Percentiles rank a stretch among this genome's conserved stretches.
Evolutionary conservation across 2,888 invertebrate genomes (phyloP).

Genomic region (Chironomus riparius): DNA sequence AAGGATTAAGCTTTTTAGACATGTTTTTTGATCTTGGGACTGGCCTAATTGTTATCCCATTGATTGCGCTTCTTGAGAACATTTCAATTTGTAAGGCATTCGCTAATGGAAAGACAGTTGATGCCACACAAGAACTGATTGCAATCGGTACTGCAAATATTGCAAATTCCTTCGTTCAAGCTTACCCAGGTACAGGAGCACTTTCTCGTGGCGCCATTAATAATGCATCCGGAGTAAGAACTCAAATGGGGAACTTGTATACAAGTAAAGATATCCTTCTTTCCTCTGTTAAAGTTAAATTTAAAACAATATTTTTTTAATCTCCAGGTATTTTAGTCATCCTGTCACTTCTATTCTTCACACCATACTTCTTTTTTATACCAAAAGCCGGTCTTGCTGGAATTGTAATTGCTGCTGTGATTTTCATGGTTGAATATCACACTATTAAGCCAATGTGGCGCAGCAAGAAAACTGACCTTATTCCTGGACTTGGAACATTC

Average conservation of each 20-base stretch:
- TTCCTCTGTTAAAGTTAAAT: background rate
- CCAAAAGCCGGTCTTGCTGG: conserved; percentile 80
- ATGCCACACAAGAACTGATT: conserved; percentile 38
- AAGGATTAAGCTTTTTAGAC: no score
- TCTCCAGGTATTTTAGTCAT: conserved; percentile 66
- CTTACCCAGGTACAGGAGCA: conserved; percentile 73
- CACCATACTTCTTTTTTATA: conserved; percentile 79
- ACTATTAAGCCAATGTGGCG: conserved; percentile 83
- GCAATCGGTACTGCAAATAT: conserved; percentile 76
- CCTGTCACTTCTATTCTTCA: conserved; percentile 73
- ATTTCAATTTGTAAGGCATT: no score
- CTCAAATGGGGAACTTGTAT: conserved; percentile 74
- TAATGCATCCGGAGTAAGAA: conserved; percentile 80
- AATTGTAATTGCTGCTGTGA: conserved; percentile 84
- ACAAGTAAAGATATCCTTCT: conserved; percentile 48
- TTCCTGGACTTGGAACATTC: conserved; percentile 79
- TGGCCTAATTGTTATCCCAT: no score
- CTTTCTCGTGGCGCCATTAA: conserved; percentile 80
- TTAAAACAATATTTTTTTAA: background rate
- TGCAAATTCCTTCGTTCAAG: conserved; percentile 75
- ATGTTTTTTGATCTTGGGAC: no score
- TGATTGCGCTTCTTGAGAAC: no score
- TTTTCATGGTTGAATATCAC: conserved; percentile 84
- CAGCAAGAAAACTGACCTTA: conserved; percentile 77
- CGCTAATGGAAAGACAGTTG: no score